Evolutionary conservation across 2,888 invertebrate species (phyloP).

Genomic region (Bugulina stolonifera): DNA sequence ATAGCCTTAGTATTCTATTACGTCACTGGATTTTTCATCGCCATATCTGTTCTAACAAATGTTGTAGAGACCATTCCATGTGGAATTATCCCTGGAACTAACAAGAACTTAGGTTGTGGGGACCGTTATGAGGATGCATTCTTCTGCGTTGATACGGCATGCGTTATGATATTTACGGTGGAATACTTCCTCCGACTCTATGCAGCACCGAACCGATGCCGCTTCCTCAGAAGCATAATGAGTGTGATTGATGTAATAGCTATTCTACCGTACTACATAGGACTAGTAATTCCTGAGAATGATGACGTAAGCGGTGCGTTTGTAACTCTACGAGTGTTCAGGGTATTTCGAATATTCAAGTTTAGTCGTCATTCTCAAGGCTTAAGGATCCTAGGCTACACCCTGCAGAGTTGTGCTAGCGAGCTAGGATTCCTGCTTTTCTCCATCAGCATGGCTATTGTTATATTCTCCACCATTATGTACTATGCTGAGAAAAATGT

Average conservation of each 20-base stretch:
- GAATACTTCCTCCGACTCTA: constrained; percentile 87
- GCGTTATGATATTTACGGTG: constrained; percentile 99
- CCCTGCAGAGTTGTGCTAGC: constrained; percentile 96
- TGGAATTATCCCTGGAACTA: constrained; percentile 64
- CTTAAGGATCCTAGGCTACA: constrained; percentile 94
- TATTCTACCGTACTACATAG: constrained; percentile 97
- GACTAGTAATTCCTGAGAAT: constrained; percentile 92
- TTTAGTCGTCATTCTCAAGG: constrained; percentile 99
- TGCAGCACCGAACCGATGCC: constrained; percentile 96
- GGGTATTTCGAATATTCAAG: constrained; percentile 99
- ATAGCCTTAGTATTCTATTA: constrained; percentile 99
- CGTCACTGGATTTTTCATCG: constrained; percentile 99
- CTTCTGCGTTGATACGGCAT: constrained; percentile 98
- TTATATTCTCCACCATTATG: constrained; percentile 99
- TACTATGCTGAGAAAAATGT: constrained; percentile 99
- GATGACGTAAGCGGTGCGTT: constrained; percentile 98
- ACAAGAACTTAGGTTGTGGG: constrained; percentile 68
- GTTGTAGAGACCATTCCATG: constrained; percentile 96
- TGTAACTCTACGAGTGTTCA: constrained; percentile 94
- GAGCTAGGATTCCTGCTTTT: constrained; percentile 98
- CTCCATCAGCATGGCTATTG: constrained; percentile 98
- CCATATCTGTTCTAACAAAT: constrained; percentile 99
- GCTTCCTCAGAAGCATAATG: constrained; percentile 97
- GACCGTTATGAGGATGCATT: constrained; percentile 87
- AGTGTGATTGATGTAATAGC: constrained; percentile 99